A percentile compares a stretch with the other conserved stretches of the same genome.
Evolutionary conservation across 2,888 invertebrate species (phyloP).

Genomic region (Tiliacea citrago): DNA sequence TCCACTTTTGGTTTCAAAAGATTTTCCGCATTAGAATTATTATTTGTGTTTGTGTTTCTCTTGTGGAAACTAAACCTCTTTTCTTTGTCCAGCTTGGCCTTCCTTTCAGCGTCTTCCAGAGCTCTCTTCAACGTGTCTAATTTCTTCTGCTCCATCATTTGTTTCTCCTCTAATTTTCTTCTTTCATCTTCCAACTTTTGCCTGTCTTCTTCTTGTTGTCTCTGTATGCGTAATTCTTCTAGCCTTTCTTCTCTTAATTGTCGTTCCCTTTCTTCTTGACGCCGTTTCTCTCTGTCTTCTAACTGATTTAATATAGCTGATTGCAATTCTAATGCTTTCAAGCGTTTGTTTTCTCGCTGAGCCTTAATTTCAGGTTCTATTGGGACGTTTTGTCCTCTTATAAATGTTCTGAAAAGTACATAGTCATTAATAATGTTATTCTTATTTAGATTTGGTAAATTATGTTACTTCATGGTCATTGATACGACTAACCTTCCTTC

Average conservation of each 20-base stretch:
- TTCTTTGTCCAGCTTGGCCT: slow-evolving; percentile 93
- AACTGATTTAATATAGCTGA: slow-evolving; percentile 96
- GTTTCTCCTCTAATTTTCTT: slow-evolving; percentile 92
- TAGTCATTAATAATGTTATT: not conserved
- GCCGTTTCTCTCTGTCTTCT: slow-evolving; percentile 94
- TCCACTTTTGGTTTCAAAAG: slow-evolving; percentile 72
- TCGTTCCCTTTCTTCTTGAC: slow-evolving; percentile 94
- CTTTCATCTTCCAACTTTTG: slow-evolving; percentile 94
- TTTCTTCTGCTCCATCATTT: slow-evolving; percentile 93
- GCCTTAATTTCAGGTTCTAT: slow-evolving; percentile 95
- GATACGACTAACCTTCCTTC: slow-evolving; percentile 82
- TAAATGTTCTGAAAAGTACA: slow-evolving; percentile 89
- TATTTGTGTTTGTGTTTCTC: slow-evolving; percentile 68
- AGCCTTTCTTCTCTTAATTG: slow-evolving; percentile 94
- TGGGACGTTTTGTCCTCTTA: slow-evolving; percentile 96
- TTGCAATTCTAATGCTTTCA: slow-evolving; percentile 96
- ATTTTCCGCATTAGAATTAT: slow-evolving; percentile 60
- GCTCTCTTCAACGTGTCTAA: slow-evolving; percentile 94
- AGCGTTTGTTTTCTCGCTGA: slow-evolving; percentile 95
- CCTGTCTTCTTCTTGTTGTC: slow-evolving; percentile 93
- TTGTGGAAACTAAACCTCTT: slow-evolving; percentile 84
- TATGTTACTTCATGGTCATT: not conserved
- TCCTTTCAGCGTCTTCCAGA: slow-evolving; percentile 94
- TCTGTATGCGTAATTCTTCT: slow-evolving; percentile 94
- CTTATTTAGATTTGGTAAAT: not conserved